Percentiles rank a stretch among this genome's conserved stretches.
Evolutionary conservation across 2,888 invertebrate species (phyloP).

Genomic region (Hymenopus coronatus): DNA sequence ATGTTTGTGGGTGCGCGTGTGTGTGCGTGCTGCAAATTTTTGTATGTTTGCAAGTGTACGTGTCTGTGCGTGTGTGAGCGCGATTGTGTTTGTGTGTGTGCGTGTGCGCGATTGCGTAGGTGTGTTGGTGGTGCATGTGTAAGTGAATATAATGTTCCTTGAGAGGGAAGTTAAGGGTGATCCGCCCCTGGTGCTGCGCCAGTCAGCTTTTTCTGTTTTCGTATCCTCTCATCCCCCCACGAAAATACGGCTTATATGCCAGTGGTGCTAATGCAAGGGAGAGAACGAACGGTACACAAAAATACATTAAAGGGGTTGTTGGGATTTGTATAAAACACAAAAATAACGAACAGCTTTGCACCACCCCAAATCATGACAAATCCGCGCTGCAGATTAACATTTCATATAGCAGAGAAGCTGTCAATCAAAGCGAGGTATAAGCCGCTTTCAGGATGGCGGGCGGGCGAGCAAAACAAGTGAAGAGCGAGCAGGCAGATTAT

Average conservation of each 20-base stretch:
- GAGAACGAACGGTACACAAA: neutral
- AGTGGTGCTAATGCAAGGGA: neutral
- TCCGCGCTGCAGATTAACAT: constrained; percentile 14
- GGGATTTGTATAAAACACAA: constrained; percentile 19
- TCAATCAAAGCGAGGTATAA: constrained; percentile 8
- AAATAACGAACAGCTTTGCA: constrained; percentile 16
- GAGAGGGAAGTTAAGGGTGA: neutral
- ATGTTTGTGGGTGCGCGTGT: too few species aligned
- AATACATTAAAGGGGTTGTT: constrained; percentile 20
- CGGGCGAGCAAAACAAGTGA: neutral
- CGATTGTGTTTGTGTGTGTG: too few species aligned
- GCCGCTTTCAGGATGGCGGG: neutral
- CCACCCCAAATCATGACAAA: constrained; percentile 8
- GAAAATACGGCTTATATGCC: neutral
- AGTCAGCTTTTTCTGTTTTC: neutral
- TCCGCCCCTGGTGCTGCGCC: neutral
- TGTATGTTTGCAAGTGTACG: too few species aligned
- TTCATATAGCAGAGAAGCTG: constrained; percentile 1
- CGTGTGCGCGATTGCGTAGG: too few species aligned
- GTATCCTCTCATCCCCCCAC: neutral
- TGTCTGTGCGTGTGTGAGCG: too few species aligned
- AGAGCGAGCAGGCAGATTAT: neutral
- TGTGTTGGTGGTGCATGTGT: too few species aligned
- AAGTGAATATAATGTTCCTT: neutral
- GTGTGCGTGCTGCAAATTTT: too few species aligned